Evolutionary conservation across 2,888 invertebrate species (phyloP), one percentile per base, ranked within the genome.

Genomic region (Phania funesta): DNA sequence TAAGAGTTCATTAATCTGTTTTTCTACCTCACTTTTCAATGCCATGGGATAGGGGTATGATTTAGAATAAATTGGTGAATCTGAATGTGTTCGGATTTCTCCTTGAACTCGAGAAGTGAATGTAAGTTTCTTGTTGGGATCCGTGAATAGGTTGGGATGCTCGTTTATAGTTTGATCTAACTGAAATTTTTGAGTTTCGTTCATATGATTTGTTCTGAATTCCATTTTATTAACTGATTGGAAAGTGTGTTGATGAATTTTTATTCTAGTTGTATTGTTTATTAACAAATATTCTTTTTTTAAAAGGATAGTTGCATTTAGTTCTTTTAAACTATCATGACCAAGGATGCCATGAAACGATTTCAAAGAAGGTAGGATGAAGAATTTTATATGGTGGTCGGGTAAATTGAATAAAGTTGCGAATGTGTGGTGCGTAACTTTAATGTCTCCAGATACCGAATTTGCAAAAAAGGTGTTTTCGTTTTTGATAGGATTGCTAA

Each of bases 191-290:
- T 60, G 24, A 44, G 24, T 16, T 26, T 60, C 60, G 24, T 60
- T 44, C 60, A 44, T 60, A 60, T 60, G 60, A 60, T 24, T 60
- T 7, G 60, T 60, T 60, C 60, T 41, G 56, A 56, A 56, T 29
- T 6, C 29, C 29, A 29, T 29, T 18, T 58, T 38, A n/a, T 60
- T n/a, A n/a, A n/a, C n/a, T 26, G 26, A 26, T 6, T 26, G 26
- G 26, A 6, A 26, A 26, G 26, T 6, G 6, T 26, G 26, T 26
- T 26, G 26, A 26, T 26, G 26, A 26, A 26, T 26, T 26, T 26
- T 26, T 26, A 26, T 26, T 26, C 6, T 26, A 26, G 26, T 26
- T 26, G 26, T 26, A 5, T 26, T 26, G 26, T 26, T 26, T 26
- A 26, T 26, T 26, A 26, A 26, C 26, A 26, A 26, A 26, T 26